These are phyloP conservation scores for Xanthorhoe designata DNA, from an alignment of 2,888 invertebrate species.

Conservation along the genomic window DNA sequence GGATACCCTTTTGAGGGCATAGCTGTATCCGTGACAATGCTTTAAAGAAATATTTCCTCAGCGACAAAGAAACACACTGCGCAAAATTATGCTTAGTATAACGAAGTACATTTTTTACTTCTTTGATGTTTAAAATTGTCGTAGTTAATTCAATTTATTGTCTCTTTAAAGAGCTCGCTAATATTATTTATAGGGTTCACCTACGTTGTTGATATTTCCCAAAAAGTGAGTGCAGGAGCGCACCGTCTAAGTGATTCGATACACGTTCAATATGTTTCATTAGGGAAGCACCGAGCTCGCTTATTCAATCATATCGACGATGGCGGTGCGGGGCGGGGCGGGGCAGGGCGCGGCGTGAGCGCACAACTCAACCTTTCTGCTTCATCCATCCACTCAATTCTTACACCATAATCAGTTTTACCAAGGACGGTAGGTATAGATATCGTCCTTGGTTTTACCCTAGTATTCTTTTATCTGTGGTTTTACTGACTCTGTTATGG, in stretches of 20 bases:
- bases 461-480: too few species aligned
- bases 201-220: constrained; percentile 77
- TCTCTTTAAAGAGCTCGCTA: constrained; percentile 80
- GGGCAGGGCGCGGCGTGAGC: constrained; percentile 36
- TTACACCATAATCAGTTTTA: constrained; percentile 75
- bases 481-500: constrained; percentile 69
- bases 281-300: constrained; percentile 75
- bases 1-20: constrained; percentile 54
- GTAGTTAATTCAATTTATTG: constrained; percentile 82
- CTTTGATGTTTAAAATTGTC: constrained; percentile 79
- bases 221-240: constrained; percentile 79
- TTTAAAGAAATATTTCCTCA: constrained; percentile 75
- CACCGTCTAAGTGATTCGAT: constrained; percentile 84
- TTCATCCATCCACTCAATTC: constrained; percentile 70
- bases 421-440: too few species aligned
- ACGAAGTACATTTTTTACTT: constrained; percentile 74
- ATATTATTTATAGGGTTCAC: constrained; percentile 81
- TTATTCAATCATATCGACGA: constrained; percentile 82
- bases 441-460: too few species aligned
- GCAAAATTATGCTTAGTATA: constrained; percentile 77
- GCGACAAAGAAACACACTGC: constrained; percentile 67
- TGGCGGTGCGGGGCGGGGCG: constrained; percentile 38
- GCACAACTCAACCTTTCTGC: constrained; percentile 58
- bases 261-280: constrained; percentile 85
- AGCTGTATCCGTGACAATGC: constrained; percentile 60